Conservation (phyloP, 2,888 invertebrate species). For the Ichneumon xanthorius region DNA sequence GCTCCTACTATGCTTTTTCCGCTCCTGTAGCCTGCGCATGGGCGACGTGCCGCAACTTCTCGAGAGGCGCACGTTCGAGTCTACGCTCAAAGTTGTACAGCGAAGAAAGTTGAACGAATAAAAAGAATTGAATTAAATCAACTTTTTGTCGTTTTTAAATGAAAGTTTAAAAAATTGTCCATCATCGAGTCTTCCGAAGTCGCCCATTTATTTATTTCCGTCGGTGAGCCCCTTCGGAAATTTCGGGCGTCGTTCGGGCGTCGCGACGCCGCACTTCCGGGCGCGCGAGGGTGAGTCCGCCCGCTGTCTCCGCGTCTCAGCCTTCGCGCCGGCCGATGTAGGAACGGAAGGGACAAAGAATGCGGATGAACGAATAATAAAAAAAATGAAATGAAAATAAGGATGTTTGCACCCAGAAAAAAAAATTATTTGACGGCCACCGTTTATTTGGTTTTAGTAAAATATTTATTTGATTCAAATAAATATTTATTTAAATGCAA, state of each 20-base stretch:
- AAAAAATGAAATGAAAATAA: too few relatives aligned
- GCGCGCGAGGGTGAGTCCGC: conserved; percentile 35
- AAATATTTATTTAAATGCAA: too few relatives aligned
- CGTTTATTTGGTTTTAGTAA: too few relatives aligned
- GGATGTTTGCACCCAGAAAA: too few relatives aligned
- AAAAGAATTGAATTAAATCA: background rate
- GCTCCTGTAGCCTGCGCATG: conserved; percentile 36
- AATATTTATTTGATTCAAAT: too few relatives aligned
- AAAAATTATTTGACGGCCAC: too few relatives aligned
- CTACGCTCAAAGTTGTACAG: background rate
- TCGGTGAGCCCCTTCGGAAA: background rate
- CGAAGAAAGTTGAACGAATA: background rate
- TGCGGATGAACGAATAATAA: too few relatives aligned
- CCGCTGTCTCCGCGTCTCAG: too few relatives aligned
- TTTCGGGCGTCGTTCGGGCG: conserved; percentile 32
- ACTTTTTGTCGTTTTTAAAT: too few relatives aligned
- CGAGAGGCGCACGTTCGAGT: background rate
- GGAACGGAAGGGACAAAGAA: too few relatives aligned
- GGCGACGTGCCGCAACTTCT: conserved; percentile 4
- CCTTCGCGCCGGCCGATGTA: too few relatives aligned
- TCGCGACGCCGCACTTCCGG: conserved; percentile 55
- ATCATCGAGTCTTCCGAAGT: background rate
- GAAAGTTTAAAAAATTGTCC: too few relatives aligned
- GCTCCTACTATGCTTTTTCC: conserved; percentile 72
- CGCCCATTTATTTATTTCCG: background rate